Conservation (phyloP, 2,888 invertebrate genomes). For the Gymnocheta viridis region DNA sequence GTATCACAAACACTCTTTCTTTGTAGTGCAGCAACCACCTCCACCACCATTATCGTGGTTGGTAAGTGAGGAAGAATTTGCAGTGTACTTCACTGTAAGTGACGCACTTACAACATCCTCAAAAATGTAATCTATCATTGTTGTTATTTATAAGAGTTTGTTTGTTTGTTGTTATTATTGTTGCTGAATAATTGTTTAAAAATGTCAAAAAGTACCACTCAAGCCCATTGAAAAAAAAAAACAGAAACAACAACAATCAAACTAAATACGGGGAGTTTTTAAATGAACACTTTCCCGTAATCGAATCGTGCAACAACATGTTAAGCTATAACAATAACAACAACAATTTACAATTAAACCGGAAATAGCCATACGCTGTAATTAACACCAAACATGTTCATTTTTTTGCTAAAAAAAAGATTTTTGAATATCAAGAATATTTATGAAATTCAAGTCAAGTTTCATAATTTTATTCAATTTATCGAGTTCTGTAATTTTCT, state of each 20-base stretch:
- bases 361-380: conserved; percentile 34
- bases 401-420: not conserved
- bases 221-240: conserved; percentile 41
- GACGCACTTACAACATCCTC: conserved; percentile 1
- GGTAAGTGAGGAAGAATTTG: conserved; percentile 9
- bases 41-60: not conserved
- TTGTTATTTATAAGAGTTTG: conserved; percentile 44
- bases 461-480: not conserved
- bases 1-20: not conserved
- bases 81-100: not conserved
- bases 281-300: conserved; percentile 18
- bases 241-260: conserved; percentile 7
- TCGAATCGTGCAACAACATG: not conserved
- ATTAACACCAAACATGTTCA: conserved; percentile 45
- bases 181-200: conserved; percentile 52
- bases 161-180: conserved; percentile 25
- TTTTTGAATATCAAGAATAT: not conserved
- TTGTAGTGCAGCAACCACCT: conserved; percentile 4
- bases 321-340: conserved; percentile 7
- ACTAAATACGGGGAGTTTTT: conserved; percentile 16
- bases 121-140: conserved; percentile 61
- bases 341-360: not conserved
- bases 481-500: not conserved
- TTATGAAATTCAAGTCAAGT: not conserved
- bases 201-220: conserved; percentile 59